Conservation (phyloP, 2,888 invertebrate genomes). For the Alviniconcha strummeri region DNA sequence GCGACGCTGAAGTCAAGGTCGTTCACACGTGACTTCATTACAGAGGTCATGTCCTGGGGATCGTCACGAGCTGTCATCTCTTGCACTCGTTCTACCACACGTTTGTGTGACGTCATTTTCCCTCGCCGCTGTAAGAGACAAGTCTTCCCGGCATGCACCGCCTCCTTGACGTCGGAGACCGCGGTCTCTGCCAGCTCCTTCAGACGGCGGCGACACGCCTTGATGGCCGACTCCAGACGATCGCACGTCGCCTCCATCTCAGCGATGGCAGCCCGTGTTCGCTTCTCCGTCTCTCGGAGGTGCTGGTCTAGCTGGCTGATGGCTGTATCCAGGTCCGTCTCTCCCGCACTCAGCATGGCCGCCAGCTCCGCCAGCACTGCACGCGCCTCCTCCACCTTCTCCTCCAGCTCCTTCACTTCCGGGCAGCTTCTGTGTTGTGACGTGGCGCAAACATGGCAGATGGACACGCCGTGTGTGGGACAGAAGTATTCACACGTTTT, state of each 20-base stretch:
- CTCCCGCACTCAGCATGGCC: neutral
- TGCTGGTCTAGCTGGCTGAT: neutral
- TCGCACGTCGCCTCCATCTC: neutral
- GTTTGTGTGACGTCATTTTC: neutral
- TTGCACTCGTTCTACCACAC: neutral
- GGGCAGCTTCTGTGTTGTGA: neutral
- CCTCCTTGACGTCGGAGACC: neutral
- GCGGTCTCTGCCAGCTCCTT: neutral
- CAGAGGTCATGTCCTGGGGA: neutral
- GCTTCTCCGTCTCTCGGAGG: neutral
- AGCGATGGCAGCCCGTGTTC: neutral
- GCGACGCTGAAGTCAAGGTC: neutral
- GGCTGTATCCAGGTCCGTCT: neutral
- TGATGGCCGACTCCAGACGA: neutral
- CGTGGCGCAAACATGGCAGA: slow-evolving; percentile 9
- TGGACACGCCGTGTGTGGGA: neutral
- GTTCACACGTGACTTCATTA: neutral
- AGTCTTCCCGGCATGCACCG: slow-evolving; percentile 3
- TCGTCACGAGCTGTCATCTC: neutral
- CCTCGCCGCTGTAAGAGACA: neutral
- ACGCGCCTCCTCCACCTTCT: neutral
- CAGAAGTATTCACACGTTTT: neutral
- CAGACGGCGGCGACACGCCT: slow-evolving; percentile 6
- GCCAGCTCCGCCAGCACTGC: slow-evolving; percentile 5
- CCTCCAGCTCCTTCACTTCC: neutral